A percentile compares a stretch with the other conserved stretches of the same genome.
Conservation (phyloP, 2,113 vertebrate species). For the Rissa tridactyla region DNA sequence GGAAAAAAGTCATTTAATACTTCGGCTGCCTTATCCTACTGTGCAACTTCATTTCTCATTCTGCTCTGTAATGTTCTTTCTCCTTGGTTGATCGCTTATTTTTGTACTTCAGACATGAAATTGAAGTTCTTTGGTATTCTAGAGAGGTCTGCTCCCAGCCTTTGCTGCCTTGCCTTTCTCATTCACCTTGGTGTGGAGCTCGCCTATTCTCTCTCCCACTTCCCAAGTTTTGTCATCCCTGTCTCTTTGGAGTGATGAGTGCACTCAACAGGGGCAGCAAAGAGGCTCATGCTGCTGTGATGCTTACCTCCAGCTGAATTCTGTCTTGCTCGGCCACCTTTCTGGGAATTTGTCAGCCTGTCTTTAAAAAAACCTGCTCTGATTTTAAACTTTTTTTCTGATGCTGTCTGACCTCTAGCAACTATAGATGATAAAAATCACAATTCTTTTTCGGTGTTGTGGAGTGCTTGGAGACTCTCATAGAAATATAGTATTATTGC, state of each 20-base stretch:
- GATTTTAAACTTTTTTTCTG: not conserved
- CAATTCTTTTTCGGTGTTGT: not conserved
- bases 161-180: not conserved
- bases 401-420: not conserved
- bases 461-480: not conserved
- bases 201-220: not conserved
- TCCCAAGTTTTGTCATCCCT: not conserved
- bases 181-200: constrained; percentile 2
- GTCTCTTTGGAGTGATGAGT: not conserved
- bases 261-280: fast-evolving
- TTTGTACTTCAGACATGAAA: constrained; percentile 56
- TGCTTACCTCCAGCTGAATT: not conserved
- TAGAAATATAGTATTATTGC: not conserved
- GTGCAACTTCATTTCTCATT: constrained; percentile 60
- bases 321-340: not conserved
- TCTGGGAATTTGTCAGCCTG: not conserved
- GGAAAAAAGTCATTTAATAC: constrained; percentile 46
- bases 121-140: constrained; percentile 61
- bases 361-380: not conserved
- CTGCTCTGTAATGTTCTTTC: constrained; percentile 62
- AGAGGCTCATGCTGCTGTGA: not conserved
- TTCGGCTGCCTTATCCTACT: constrained; percentile 20
- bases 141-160: constrained; percentile 7
- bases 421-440: not conserved
- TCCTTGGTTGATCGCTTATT: constrained; percentile 60